Evolutionary conservation across 2,797 vertebrate genomes (phyloP).

Genomic region (Microctenopoma stevenorrisi): DNA sequence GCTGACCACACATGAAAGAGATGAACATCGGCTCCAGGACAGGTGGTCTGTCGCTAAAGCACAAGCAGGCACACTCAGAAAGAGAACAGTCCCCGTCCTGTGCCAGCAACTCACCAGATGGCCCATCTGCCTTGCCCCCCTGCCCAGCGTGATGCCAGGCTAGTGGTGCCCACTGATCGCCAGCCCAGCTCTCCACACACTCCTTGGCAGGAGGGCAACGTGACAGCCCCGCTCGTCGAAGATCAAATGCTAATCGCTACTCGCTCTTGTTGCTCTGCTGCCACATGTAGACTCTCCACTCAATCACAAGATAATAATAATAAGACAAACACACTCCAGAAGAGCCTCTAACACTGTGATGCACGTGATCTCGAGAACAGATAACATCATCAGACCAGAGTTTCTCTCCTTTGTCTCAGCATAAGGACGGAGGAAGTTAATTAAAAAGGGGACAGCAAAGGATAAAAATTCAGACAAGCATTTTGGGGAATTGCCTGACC

Average conservation of each 20-base stretch:
- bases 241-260: constrained; percentile 70
- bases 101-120: constrained; percentile 78
- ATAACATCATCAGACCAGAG: constrained; percentile 31
- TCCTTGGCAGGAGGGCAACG: constrained; percentile 60
- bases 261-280: constrained; percentile 52
- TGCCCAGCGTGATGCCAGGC: constrained; percentile 69
- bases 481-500: constrained; percentile 28
- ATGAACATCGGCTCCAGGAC: constrained; percentile 66
- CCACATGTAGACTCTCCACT: constrained; percentile 39
- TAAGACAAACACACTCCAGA: constrained; percentile 43
- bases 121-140: constrained; percentile 82
- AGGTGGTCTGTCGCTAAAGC: constrained; percentile 74
- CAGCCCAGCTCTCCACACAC: constrained; percentile 64
- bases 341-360: constrained; percentile 37
- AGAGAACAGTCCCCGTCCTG: constrained; percentile 68
- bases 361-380: constrained; percentile 22
- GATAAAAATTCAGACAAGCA: constrained; percentile 40
- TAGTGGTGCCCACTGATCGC: constrained; percentile 74
- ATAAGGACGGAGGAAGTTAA: constrained; percentile 35
- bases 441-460: constrained; percentile 46
- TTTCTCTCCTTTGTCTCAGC: constrained; percentile 46
- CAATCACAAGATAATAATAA: constrained; percentile 32
- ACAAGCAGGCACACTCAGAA: constrained; percentile 24
- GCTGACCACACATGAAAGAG: constrained; percentile 68
- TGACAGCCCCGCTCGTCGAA: constrained; percentile 58